Evolutionary conservation across 2,797 vertebrate genomes (phyloP).

Genomic region (Sebastes diploproa): DNA sequence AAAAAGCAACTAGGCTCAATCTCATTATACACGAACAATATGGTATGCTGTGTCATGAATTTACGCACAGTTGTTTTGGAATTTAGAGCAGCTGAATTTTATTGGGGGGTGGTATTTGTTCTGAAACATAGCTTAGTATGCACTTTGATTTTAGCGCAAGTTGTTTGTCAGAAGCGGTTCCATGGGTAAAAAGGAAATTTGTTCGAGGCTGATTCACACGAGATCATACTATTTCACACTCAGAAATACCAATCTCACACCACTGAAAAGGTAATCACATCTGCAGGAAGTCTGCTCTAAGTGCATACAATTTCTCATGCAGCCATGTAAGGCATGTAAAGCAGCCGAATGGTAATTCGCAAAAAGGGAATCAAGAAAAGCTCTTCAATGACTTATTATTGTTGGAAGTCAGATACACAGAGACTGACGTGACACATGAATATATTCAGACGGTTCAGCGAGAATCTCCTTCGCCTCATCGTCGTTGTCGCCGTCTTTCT

Average conservation of each 20-base stretch:
- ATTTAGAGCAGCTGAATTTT: conserved; percentile 37
- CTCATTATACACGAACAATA: conserved; percentile 58
- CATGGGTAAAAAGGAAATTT: conserved; percentile 42
- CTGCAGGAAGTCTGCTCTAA: conserved; percentile 62
- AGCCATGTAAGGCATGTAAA: conserved; percentile 59
- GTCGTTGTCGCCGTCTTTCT: conserved; percentile 40
- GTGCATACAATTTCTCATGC: conserved; percentile 43
- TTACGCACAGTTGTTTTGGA: conserved; percentile 54
- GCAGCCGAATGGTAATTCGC: conserved; percentile 59
- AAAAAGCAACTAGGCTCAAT: conserved; percentile 32
- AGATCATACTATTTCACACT: conserved; percentile 69
- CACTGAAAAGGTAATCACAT: conserved; percentile 71
- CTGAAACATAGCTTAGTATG: conserved; percentile 54
- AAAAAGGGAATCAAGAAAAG: conserved; percentile 55
- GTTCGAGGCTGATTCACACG: conserved; percentile 65
- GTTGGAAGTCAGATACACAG: conserved; percentile 52
- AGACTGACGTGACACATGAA: conserved; percentile 61
- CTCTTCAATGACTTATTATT: conserved; percentile 55
- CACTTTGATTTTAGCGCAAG: conserved; percentile 61
- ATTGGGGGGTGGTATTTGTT: conserved; percentile 52
- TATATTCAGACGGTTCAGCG: conserved; percentile 48
- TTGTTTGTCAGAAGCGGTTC: conserved; percentile 63
- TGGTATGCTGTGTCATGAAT: conserved; percentile 55
- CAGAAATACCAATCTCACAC: conserved; percentile 66
- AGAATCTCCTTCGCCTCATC: conserved; percentile 54